Percentiles rank a stretch among this genome's conserved stretches.
phyloP scores from a whole-genome alignment of 2,888 invertebrate species.

The Folsomia candida region DNA sequence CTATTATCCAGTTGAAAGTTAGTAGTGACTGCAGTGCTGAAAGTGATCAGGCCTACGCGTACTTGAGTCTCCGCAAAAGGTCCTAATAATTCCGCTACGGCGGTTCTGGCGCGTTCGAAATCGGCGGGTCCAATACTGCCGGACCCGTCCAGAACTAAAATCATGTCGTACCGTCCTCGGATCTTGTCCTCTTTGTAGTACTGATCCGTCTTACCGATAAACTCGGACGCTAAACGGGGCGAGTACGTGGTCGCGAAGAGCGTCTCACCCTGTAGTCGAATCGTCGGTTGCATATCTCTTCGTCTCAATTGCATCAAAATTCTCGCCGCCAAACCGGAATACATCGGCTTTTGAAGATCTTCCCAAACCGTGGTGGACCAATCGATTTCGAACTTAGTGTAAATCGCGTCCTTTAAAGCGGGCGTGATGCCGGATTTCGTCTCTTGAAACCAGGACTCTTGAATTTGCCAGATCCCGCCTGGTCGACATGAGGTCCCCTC shows the following conservation, averaged over 20 bases:
- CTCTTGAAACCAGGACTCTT: not conserved
- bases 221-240: not conserved
- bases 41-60: constrained; percentile 28
- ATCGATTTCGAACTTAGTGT: not conserved
- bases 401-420: not conserved
- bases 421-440: not conserved
- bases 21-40: not conserved
- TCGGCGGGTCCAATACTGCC: constrained; percentile 26
- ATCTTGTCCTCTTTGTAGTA: not conserved
- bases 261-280: not conserved
- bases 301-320: not conserved
- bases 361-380: not conserved
- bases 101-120: constrained; percentile 21
- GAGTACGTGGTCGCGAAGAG: not conserved
- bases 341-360: not conserved
- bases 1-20: constrained; percentile 22
- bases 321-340: not conserved
- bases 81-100: constrained; percentile 17
- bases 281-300: not conserved
- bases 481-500: not conserved
- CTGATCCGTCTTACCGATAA: not conserved
- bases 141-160: constrained; percentile 37
- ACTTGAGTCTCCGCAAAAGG: constrained; percentile 19
- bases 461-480: not conserved
- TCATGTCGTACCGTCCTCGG: constrained; percentile 29